Evolutionary conservation across 2,888 invertebrate species (phyloP), one percentile per base, ranked within the genome.

Genomic region (Cerastis leucographa): DNA sequence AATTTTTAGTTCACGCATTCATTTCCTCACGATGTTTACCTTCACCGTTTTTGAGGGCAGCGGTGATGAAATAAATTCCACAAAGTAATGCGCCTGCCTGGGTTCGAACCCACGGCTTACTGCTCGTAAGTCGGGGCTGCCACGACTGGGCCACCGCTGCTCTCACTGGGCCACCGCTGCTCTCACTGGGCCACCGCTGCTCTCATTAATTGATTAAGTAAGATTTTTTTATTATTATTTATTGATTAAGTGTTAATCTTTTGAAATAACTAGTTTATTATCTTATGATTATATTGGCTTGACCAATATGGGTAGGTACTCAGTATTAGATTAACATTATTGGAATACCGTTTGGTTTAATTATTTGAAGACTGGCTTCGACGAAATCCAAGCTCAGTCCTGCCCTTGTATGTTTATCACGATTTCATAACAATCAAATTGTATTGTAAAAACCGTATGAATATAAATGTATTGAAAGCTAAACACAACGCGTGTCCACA

Each of bases 381-480:
- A 29, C 35, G 14, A 66, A 46, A 51, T 14, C 14, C 12, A 61
- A 71, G 9, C 5, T 17, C 6, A 5, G 2, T n/a, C 29, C n/a
- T 17, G 35, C 4, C n/a, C 35, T 62, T 7, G 12, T 56, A 68
- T 40, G 17, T 51, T 59, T 77, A 73, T 70, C 56, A 70, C 62
- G 51, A 67, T 64, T 64, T 49, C 51, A 73, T 83, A 49, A 67
- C 70, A 85, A 85, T 85, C 61, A 64, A 44, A 73, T 67, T 64
- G 54, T 67, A 77, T 71, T 74, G 49, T 70, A 73, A 68, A 73
- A 77, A 67, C 70, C 42, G n/a, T 73, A 73, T 68, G 83, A 81
- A 81, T 84, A 64, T 72, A 67, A 72, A 83, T 74, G 42, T 78
- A 85, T 77, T 81, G 85, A 77, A 83, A 85, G 76, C 64, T 64